phyloP scores from a whole-genome alignment of 2,797 vertebrate species.

The Alectoris magna region DNA sequence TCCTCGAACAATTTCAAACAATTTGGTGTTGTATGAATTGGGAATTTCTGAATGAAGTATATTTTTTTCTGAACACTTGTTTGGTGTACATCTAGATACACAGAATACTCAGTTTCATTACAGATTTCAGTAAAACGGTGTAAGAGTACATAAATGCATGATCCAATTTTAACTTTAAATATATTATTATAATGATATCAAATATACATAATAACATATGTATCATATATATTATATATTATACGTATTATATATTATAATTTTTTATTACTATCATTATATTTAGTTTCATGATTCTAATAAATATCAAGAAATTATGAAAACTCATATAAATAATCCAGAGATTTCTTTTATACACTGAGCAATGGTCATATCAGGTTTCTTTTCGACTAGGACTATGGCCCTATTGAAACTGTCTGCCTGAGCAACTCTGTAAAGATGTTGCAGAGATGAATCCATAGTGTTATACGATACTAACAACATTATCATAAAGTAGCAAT shows the following conservation, averaged over 20 bases:
- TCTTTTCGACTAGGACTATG: neutral
- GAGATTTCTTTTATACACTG: neutral
- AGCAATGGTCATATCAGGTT: neutral
- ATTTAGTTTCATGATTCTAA: neutral
- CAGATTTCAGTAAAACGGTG: neutral
- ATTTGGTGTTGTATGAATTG: neutral
- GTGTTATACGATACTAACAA: neutral
- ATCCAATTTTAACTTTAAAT: neutral
- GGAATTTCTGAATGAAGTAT: neutral
- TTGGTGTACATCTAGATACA: neutral
- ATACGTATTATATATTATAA: neutral
- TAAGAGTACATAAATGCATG: neutral
- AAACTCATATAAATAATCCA: neutral
- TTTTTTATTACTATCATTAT: neutral
- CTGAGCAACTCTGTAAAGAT: neutral
- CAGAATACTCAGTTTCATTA: neutral
- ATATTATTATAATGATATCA: neutral
- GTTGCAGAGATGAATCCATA: constrained; percentile 18
- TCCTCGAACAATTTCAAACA: neutral
- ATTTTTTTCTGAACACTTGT: fast-evolving
- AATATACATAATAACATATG: neutral
- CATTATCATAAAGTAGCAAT: constrained; percentile 54
- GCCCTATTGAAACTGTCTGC: neutral
- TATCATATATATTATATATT: neutral
- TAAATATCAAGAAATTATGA: neutral